Percentiles rank a stretch among this genome's conserved stretches.
These are phyloP conservation scores for Euplagia quadripunctaria DNA, from an alignment of 2,888 invertebrate genomes.

Conservation along the genomic window DNA sequence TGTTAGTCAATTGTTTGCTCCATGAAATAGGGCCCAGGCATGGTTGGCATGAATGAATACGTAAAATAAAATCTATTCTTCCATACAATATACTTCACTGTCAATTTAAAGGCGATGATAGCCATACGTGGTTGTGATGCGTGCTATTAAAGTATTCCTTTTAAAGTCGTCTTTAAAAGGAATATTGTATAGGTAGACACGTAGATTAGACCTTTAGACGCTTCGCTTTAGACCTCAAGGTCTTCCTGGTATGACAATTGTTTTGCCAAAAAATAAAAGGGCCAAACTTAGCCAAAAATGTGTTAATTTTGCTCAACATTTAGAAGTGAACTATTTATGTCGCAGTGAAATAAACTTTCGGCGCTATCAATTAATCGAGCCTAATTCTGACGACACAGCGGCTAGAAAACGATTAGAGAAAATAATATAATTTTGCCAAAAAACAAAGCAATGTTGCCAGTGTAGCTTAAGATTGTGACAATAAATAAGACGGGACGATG, in stretches of 20 bases:
- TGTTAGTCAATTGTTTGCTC: background rate
- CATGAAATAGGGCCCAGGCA: conserved; percentile 53
- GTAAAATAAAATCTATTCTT: conserved; percentile 73
- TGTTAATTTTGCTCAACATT: conserved; percentile 50
- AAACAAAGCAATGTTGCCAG: conserved; percentile 57
- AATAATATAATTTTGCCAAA: conserved; percentile 50
- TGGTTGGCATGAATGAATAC: conserved; percentile 82
- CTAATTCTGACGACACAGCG: conserved; percentile 27
- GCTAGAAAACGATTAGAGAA: conserved; percentile 31
- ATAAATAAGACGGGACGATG: conserved; percentile 78
- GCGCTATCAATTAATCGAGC: conserved; percentile 20
- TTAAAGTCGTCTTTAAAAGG: conserved; percentile 67
- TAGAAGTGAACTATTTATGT: conserved; percentile 19
- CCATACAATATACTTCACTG: conserved; percentile 78
- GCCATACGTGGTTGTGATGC: conserved; percentile 86
- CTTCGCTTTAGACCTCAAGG: conserved; percentile 83
- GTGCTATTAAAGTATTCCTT: conserved; percentile 80
- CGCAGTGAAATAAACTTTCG: conserved; percentile 29
- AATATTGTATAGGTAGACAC: conserved; percentile 76
- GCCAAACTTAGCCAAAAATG: conserved; percentile 68
- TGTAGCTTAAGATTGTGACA: conserved; percentile 83
- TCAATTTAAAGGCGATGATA: conserved; percentile 81
- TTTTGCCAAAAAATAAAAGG: conserved; percentile 75
- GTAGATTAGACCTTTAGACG: conserved; percentile 83
- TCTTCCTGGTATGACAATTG: conserved; percentile 73